These are phyloP conservation scores for Drosophila macrospina DNA, from an alignment of 2,888 invertebrate species.

Conservation along the genomic window DNA sequence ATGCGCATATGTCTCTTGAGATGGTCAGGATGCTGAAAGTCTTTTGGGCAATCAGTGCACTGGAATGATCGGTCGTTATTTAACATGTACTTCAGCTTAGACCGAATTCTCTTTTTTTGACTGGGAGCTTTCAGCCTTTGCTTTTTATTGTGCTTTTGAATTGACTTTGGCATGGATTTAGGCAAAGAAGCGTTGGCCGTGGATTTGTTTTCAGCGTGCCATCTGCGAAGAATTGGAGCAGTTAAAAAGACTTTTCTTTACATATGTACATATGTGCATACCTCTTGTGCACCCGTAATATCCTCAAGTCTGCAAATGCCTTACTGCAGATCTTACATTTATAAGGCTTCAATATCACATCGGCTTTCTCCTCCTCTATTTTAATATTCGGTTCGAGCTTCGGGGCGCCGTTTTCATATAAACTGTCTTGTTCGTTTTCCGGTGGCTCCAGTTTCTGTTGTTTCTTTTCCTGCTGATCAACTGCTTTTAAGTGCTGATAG, in stretches of 20 bases:
- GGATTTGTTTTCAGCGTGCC: slow-evolving; percentile 15
- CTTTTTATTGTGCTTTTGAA: neutral
- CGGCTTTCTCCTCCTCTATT: neutral
- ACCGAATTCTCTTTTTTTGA: too few species aligned
- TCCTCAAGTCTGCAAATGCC: slow-evolving; percentile 22
- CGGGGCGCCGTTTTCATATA: neutral
- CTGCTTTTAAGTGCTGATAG: slow-evolving; percentile 17
- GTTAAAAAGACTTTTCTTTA: neutral
- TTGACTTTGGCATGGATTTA: neutral
- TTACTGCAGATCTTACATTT: slow-evolving; percentile 29
- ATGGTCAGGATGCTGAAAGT: neutral
- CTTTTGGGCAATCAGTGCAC: slow-evolving; percentile 16
- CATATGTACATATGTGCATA: slow-evolving; percentile 3
- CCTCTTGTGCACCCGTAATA: slow-evolving; percentile 36
- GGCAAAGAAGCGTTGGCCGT: neutral
- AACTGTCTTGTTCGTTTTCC: neutral
- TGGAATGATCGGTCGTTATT: slow-evolving; percentile 1
- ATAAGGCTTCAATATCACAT: neutral
- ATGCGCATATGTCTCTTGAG: slow-evolving; percentile 24
- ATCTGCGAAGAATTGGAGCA: slow-evolving; percentile 15
- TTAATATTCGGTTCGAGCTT: neutral
- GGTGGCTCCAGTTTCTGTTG: neutral
- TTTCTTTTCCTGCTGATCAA: neutral
- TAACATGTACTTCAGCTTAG: too few species aligned
- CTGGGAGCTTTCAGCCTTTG: too few species aligned